These are phyloP conservation scores for Ernsta delagoae DNA, from an alignment of 2,888 invertebrate species.

Conservation along the genomic window DNA sequence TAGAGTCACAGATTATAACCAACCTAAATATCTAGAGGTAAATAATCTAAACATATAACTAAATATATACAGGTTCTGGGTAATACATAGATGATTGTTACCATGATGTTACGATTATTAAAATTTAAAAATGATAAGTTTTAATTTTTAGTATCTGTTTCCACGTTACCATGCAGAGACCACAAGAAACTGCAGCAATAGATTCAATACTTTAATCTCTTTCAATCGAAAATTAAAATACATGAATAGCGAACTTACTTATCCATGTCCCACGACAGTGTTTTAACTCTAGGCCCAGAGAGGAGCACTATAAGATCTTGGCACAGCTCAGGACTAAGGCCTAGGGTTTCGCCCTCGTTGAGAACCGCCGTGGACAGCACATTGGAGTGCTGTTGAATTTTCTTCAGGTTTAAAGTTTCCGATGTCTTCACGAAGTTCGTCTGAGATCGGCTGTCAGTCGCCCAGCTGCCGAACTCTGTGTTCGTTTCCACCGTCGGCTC, in stretches of 20 bases:
- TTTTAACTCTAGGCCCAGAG: conserved; percentile 89
- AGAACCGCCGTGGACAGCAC: conserved; percentile 83
- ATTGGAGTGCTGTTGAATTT: conserved; percentile 76
- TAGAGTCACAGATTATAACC: too few species aligned
- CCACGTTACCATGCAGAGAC: too few species aligned
- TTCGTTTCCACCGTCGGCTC: conserved; percentile 54
- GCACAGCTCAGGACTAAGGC: conserved; percentile 86
- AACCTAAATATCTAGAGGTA: too few species aligned
- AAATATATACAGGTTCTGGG: too few species aligned
- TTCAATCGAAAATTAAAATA: too few species aligned
- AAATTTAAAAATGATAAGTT: too few species aligned
- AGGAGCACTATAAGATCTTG: conserved; percentile 89
- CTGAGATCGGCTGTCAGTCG: conserved; percentile 72
- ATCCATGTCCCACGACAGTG: conserved; percentile 88
- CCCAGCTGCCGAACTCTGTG: conserved; percentile 75
- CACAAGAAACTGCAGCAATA: too few species aligned
- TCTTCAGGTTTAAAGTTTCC: conserved; percentile 71
- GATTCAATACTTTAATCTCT: too few species aligned
- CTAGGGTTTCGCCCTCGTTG: conserved; percentile 87
- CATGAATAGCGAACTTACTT: conserved; percentile 52
- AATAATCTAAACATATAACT: too few species aligned
- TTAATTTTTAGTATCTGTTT: too few species aligned
- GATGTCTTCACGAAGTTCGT: conserved; percentile 81
- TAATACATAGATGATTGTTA: too few species aligned
- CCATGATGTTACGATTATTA: too few species aligned